Conservation (phyloP, 2,113 vertebrate species). For the Passer domesticus region DNA sequence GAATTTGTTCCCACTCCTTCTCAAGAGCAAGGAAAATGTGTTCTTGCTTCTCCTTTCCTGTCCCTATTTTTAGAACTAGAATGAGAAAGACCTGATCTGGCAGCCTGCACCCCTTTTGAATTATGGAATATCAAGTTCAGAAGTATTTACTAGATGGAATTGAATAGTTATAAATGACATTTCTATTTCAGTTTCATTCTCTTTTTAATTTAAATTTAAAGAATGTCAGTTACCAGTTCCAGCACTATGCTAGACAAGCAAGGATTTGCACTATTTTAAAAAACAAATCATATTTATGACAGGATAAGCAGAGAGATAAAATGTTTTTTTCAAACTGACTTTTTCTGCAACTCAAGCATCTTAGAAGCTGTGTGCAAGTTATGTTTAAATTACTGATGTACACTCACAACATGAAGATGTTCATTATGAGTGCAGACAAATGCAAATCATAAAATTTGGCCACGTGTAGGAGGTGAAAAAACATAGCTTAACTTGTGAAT, state of each 20-base stretch:
- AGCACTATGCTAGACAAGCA: background rate
- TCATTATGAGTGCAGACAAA: background rate
- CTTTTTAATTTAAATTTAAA: background rate
- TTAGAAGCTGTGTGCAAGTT: background rate
- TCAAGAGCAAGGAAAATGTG: conserved; percentile 6
- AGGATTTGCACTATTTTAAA: background rate
- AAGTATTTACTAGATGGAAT: background rate
- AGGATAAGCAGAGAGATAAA: background rate
- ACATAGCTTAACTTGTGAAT: background rate
- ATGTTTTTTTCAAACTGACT: background rate
- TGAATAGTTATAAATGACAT: background rate
- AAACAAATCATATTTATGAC: background rate
- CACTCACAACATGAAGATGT: background rate
- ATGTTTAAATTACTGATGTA: background rate
- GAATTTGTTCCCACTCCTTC: background rate
- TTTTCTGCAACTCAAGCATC: background rate
- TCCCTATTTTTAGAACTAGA: conserved; percentile 12
- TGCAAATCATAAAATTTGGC: background rate
- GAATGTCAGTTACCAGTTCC: background rate
- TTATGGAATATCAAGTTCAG: background rate
- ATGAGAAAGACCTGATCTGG: background rate
- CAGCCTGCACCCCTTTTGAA: background rate
- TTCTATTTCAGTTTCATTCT: background rate
- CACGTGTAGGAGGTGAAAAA: background rate
- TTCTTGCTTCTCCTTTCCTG: background rate